Conservation (phyloP, 2,113 vertebrate genomes). For the Oplegnathus fasciatus region DNA sequence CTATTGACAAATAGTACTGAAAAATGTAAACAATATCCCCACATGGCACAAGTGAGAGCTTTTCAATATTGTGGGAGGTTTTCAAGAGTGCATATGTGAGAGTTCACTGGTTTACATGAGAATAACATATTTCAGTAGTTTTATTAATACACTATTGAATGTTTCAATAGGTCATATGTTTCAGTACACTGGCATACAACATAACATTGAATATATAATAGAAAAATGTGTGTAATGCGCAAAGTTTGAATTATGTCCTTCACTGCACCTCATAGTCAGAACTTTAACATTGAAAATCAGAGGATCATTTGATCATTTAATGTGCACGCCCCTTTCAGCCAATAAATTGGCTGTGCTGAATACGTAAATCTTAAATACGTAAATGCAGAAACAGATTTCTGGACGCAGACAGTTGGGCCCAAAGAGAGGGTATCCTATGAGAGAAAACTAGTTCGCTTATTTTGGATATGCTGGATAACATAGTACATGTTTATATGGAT, state of each 20-base stretch:
- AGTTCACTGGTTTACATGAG: neutral
- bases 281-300: too few species aligned
- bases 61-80: constrained; percentile 1
- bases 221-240: too few species aligned
- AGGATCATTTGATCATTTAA: too few species aligned
- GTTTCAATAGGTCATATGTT: neutral
- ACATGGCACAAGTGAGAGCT: neutral
- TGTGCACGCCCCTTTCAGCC: too few species aligned
- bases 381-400: neutral
- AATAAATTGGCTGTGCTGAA: neutral
- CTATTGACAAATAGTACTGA: neutral
- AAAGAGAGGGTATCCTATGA: neutral
- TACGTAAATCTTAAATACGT: neutral
- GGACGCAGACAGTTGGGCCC: neutral
- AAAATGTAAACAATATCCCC: neutral
- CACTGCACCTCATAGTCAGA: too few species aligned
- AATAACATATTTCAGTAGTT: neutral
- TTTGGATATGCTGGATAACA: neutral
- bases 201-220: too few species aligned
- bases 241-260: too few species aligned
- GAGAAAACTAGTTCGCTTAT: neutral
- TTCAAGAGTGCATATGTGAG: neutral
- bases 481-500: neutral
- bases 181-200: too few species aligned
- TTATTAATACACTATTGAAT: neutral